Base-by-base conservation (phyloP, 1,140 invertebrate species). In the Drosophila simulans region DNA sequence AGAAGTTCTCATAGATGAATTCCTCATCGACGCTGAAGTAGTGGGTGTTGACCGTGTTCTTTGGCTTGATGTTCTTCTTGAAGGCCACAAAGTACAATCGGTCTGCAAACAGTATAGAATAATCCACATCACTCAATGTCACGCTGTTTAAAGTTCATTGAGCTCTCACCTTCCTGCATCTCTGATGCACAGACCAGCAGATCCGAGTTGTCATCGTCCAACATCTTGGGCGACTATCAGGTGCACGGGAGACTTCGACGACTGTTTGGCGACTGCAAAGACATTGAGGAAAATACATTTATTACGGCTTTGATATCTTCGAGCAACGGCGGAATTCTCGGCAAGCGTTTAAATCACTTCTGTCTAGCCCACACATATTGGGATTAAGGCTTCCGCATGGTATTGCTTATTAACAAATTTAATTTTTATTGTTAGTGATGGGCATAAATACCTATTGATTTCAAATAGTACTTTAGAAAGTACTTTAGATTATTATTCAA, bases 1-100 rank as follows among this genome's bases (percentile, higher is more conserved):
- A 99, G 93, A 99, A 99, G 93, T 97, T 98, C 93, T 99, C 97
- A 94, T 99, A 99, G 10, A 98, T 94, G 35, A 98, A 94, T 89
- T 98, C 97, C 92, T 97, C 95, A 93, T 99, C 98, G 35, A 98
- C 96, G 86, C 95, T 96, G 90, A 99, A 98, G 92, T 98, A 99
- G 92, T 98, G 97, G 54, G 96, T 97, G 89, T 97, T 96, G n/a
- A 94, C 90, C 37, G 97, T 98, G 34, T 96, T 96, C 92, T 96
- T 96, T 59, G 97, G 96, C 89, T 96, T 95, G 48, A 95, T 95
- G 49, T 94, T 93, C 35, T 95, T 95, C 80, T 95, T 94, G 46
- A 99, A 93, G 8, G 97, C 98, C 20, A 97, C 97, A 94, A 99
- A 99, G 93, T 98, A 99, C 22, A 99, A 93, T 48, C 97, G 96